phyloP scores from a whole-genome alignment of 2,113 vertebrate genomes.

The Ahaetulla prasina region DNA sequence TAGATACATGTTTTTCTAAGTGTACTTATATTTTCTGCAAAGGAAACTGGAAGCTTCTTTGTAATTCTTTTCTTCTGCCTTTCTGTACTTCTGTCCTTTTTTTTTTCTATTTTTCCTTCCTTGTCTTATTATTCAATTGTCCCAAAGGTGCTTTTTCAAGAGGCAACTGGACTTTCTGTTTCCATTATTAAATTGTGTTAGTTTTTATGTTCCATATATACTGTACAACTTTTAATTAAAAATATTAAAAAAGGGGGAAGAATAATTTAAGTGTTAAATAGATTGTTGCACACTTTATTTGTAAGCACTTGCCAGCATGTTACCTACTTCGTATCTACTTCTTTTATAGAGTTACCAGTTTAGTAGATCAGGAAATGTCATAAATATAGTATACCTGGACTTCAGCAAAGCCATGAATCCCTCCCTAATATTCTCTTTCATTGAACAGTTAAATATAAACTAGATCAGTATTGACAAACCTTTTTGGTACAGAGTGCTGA shows the following conservation, averaged over 20 bases:
- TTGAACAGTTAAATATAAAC: not conserved
- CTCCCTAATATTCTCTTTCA: not conserved
- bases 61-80: not conserved
- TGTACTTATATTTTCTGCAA: not conserved
- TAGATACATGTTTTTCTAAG: not conserved
- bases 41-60: not conserved
- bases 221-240: not conserved
- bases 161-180: too few relatives aligned
- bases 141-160: too few relatives aligned
- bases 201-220: not conserved
- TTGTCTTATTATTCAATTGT: not conserved
- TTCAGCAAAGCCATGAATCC: not conserved
- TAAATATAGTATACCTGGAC: not conserved
- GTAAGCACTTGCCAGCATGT: not conserved
- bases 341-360: not conserved
- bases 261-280: too few relatives aligned
- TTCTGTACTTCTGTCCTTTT: not conserved
- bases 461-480: too few relatives aligned
- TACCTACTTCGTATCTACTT: not conserved
- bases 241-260: not conserved
- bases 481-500: too few relatives aligned
- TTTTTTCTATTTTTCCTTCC: not conserved
- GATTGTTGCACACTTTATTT: not conserved
- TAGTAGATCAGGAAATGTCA: not conserved
- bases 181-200: not conserved